phyloP scores from a whole-genome alignment of 1,140 invertebrate species.

The Dufourea novaeangliae region DNA sequence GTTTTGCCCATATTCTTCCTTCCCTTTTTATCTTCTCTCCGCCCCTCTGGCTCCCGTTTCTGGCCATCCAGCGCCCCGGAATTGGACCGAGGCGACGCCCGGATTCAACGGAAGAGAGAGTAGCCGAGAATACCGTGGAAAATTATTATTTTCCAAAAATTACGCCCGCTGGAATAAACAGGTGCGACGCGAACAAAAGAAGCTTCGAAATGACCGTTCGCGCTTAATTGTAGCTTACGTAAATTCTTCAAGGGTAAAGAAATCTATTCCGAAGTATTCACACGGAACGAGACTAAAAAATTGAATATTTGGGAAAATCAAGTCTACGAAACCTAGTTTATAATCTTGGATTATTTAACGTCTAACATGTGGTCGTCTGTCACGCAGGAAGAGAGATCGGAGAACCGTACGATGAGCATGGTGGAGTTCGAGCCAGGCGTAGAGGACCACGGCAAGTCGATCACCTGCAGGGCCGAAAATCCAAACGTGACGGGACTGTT shows the following conservation, averaged over 20 bases:
- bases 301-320: not conserved
- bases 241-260: too few relatives aligned
- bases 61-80: conserved; percentile 44
- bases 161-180: conserved; percentile 12
- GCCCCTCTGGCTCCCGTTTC: conserved; percentile 8
- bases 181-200: not conserved
- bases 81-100: conserved; percentile 35
- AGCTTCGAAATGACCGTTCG: not conserved
- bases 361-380: not conserved
- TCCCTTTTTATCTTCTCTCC: conserved; percentile 5
- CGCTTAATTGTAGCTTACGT: too few relatives aligned
- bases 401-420: conserved; percentile 92
- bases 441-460: conserved; percentile 86
- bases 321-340: too few relatives aligned
- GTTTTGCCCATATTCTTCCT: conserved; percentile 34
- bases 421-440: conserved; percentile 88
- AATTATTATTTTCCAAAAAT: conserved; percentile 58
- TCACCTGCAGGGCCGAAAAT: conserved; percentile 89
- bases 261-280: not conserved
- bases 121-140: not conserved
- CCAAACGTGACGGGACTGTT: conserved; percentile 90
- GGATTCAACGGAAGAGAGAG: conserved; percentile 1
- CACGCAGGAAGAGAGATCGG: conserved; percentile 88
- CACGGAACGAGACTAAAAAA: not conserved
- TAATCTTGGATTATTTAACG: too few relatives aligned